Conservation (phyloP, 2,888 invertebrate genomes). For the Sinhomidia bicolor region DNA sequence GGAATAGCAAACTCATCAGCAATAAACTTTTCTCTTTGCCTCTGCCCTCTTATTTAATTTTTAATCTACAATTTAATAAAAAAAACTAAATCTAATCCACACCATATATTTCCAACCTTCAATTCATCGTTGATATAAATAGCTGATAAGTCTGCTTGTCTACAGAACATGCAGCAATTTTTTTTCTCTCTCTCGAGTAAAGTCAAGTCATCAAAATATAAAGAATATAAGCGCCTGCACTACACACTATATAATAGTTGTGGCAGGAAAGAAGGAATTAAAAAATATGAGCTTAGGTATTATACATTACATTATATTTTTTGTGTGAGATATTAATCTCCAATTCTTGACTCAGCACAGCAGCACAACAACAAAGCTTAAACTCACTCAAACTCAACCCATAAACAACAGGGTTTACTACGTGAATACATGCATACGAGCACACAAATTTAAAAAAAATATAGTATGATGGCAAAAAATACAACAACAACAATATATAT, state of each 20-base stretch:
- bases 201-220: slow-evolving; percentile 46
- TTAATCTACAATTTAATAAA: background rate
- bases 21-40: background rate
- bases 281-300: slow-evolving; percentile 34
- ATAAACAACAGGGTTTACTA: background rate
- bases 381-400: background rate
- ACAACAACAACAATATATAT: too few species aligned
- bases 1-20: slow-evolving; percentile 9
- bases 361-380: background rate
- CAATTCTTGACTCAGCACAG: slow-evolving; percentile 29
- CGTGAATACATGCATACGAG: background rate
- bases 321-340: slow-evolving; percentile 47
- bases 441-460: slow-evolving; percentile 8
- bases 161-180: background rate
- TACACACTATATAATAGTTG: too few species aligned
- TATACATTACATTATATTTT: too few species aligned
- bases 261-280: slow-evolving; percentile 43
- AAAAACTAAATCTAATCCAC: background rate
- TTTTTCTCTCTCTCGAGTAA: background rate
- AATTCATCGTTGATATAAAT: slow-evolving; percentile 5
- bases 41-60: background rate
- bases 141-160: slow-evolving; percentile 22
- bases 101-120: background rate
- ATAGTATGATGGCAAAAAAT: too few species aligned
- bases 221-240: too few species aligned